Conservation (phyloP, 2,113 vertebrate genomes). For the Gavia stellata region DNA sequence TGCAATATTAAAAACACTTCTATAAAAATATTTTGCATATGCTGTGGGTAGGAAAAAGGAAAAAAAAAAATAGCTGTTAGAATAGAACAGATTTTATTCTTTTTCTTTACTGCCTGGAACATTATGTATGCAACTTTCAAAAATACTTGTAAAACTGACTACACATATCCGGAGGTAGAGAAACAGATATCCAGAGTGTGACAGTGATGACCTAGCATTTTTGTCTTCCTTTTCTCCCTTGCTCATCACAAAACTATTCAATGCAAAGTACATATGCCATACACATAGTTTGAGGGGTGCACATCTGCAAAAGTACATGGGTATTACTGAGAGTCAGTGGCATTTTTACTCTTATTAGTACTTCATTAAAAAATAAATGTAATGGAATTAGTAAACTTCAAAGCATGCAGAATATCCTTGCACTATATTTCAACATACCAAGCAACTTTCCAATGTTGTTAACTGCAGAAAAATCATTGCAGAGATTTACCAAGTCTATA, state of each 20-base stretch:
- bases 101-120: neutral
- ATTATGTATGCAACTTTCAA: neutral
- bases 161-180: neutral
- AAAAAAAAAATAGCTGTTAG: neutral
- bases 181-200: neutral
- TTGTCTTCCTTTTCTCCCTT: neutral
- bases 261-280: neutral
- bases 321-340: neutral
- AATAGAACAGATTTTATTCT: neutral
- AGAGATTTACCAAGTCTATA: conserved; percentile 21
- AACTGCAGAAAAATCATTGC: conserved; percentile 6
- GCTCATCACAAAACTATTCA: neutral
- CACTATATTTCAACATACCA: conserved; percentile 30
- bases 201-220: neutral
- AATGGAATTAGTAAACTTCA: conserved; percentile 50
- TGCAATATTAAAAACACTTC: neutral
- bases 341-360: conserved; percentile 37
- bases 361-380: conserved; percentile 32
- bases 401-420: conserved; percentile 37
- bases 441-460: conserved; percentile 9
- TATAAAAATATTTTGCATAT: neutral
- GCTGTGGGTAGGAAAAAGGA: neutral
- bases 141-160: neutral
- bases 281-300: neutral
- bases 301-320: neutral